Percentiles rank a stretch among this genome's conserved stretches.
Conservation (phyloP, 2,797 vertebrate genomes). For the Phaenicophaeus curvirostris region DNA sequence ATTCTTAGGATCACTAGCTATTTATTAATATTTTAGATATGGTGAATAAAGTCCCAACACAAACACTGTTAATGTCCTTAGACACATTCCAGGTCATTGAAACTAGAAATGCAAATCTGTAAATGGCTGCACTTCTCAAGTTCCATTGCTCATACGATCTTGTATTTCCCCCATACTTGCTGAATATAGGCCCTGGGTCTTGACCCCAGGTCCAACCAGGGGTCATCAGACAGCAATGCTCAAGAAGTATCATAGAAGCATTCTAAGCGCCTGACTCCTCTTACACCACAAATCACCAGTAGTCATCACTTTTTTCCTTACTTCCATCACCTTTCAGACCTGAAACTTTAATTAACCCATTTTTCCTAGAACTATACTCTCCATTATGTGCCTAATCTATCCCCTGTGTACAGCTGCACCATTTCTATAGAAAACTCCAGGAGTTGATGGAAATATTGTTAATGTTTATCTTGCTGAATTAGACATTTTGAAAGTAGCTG, state of each 20-base stretch:
- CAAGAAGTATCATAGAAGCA: background rate
- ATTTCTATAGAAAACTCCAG: background rate
- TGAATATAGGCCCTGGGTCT: background rate
- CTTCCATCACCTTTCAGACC: background rate
- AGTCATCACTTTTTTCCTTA: background rate
- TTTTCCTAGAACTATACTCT: background rate
- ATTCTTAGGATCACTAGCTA: background rate
- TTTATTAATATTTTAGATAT: constrained; percentile 3
- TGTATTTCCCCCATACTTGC: background rate
- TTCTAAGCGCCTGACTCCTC: background rate
- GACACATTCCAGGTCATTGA: background rate
- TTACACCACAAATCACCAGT: background rate
- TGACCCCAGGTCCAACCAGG: background rate
- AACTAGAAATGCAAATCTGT: background rate
- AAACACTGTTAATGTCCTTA: background rate
- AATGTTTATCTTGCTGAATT: background rate
- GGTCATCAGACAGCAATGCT: background rate
- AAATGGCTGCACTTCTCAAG: background rate
- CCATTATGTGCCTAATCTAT: background rate
- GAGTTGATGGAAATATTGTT: background rate
- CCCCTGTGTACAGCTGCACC: background rate
- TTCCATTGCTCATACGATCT: background rate
- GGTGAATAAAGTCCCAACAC: background rate
- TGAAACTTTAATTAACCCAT: background rate
- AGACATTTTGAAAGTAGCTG: background rate